phyloP scores from a whole-genome alignment of 1,140 invertebrate species.

The Drosophila tsacasi region DNA sequence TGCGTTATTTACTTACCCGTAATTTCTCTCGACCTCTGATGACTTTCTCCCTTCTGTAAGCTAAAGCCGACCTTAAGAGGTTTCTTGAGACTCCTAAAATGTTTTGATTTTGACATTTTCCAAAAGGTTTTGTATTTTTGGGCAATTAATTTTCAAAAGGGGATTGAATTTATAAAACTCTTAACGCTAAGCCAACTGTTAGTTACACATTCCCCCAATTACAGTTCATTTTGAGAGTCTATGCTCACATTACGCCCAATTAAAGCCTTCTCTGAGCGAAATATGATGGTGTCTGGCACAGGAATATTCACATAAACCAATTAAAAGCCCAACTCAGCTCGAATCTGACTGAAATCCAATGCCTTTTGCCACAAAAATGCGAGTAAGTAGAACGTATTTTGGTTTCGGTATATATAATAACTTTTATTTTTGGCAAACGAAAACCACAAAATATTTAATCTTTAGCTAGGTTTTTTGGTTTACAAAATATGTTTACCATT shows the following conservation, averaged over 20 bases:
- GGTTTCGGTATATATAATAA: conserved; percentile 22
- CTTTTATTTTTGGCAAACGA: conserved; percentile 66
- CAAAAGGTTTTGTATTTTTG: neutral
- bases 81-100: neutral
- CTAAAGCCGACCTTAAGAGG: neutral
- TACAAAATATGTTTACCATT: conserved; percentile 26
- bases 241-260: neutral
- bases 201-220: neutral
- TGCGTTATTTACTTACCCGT: neutral
- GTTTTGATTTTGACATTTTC: conserved; percentile 3
- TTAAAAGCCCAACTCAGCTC: neutral
- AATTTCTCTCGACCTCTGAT: too few relatives aligned
- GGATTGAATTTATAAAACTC: neutral
- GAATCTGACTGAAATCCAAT: neutral
- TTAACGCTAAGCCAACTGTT: neutral
- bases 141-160: neutral
- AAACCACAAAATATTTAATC: conserved; percentile 68
- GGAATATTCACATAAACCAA: neutral
- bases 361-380: neutral
- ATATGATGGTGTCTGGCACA: neutral
- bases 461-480: conserved; percentile 55
- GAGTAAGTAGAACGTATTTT: neutral
- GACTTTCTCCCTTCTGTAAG: neutral
- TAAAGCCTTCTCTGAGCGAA: too few relatives aligned
- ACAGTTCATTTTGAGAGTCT: neutral